phyloP scores from a whole-genome alignment of 1,140 invertebrate genomes.

The Chrysomallon squamiferum region DNA sequence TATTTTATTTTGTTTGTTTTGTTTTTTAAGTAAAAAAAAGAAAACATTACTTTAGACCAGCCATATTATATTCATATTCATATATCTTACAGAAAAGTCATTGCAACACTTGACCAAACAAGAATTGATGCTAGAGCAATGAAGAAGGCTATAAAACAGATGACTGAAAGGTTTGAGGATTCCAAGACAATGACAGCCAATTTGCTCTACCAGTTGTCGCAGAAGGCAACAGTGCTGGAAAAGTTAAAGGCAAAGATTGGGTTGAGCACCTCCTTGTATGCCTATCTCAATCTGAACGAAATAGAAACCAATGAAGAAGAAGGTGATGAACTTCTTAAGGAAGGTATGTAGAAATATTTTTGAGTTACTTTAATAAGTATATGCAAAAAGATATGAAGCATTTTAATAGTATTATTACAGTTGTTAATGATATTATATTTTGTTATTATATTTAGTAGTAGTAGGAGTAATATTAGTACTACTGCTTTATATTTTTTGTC shows the following conservation, averaged over 20 bases:
- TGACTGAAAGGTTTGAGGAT: conserved; percentile 54
- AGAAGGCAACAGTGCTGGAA: conserved; percentile 58
- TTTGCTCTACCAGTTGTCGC: conserved; percentile 54
- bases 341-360: conserved; percentile 36
- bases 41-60: too few species aligned
- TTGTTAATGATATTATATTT: too few species aligned
- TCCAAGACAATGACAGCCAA: conserved; percentile 53
- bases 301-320: conserved; percentile 55
- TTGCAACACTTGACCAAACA: conserved; percentile 59
- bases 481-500: neutral
- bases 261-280: conserved; percentile 55
- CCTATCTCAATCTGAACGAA: conserved; percentile 60
- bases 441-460: too few species aligned
- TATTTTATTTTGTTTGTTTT: too few species aligned
- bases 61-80: too few species aligned
- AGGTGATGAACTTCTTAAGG: conserved; percentile 58
- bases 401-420: too few species aligned
- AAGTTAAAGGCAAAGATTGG: conserved; percentile 61
- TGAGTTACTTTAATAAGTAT: too few species aligned
- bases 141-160: conserved; percentile 58
- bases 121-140: conserved; percentile 58
- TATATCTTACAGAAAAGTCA: conserved; percentile 58
- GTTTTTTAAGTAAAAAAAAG: too few species aligned
- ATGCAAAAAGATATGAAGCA: too few species aligned
- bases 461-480: too few species aligned